Conservation (phyloP, 1,140 invertebrate genomes). For the Brachystomella parvula region DNA sequence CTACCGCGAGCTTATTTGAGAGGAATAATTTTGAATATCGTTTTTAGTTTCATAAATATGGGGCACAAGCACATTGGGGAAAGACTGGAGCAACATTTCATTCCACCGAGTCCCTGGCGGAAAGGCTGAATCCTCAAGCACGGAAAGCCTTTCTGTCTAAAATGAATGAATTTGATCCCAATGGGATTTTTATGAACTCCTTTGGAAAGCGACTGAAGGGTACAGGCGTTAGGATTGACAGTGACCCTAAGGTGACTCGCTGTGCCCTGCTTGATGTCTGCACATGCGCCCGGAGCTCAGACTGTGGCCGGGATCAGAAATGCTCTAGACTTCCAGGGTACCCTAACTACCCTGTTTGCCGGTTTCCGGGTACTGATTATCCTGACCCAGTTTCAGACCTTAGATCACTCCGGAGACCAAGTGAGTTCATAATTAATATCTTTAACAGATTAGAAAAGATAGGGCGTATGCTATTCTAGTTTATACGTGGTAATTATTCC, state of each 20-base stretch:
- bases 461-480: no score
- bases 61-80: constrained; percentile 19
- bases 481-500: no score
- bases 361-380: no score
- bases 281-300: constrained; percentile 3
- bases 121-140: neutral
- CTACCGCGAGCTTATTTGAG: neutral
- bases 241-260: constrained; percentile 12
- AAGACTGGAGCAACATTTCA: constrained; percentile 15
- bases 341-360: neutral
- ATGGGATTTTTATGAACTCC: constrained; percentile 23
- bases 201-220: constrained; percentile 17
- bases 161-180: constrained; percentile 21
- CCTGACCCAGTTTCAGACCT: no score
- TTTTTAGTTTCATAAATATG: constrained; percentile 3
- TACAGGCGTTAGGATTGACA: neutral
- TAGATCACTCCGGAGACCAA: no score
- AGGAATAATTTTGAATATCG: neutral
- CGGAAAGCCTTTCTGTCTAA: neutral
- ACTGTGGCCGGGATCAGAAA: neutral
- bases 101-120: neutral
- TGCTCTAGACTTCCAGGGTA: neutral
- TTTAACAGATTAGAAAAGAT: no score
- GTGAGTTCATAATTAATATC: no score
- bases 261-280: constrained; percentile 24